These are phyloP conservation scores for Anadara kagoshimensis DNA, from an alignment of 1,140 invertebrate genomes.

Conservation along the genomic window DNA sequence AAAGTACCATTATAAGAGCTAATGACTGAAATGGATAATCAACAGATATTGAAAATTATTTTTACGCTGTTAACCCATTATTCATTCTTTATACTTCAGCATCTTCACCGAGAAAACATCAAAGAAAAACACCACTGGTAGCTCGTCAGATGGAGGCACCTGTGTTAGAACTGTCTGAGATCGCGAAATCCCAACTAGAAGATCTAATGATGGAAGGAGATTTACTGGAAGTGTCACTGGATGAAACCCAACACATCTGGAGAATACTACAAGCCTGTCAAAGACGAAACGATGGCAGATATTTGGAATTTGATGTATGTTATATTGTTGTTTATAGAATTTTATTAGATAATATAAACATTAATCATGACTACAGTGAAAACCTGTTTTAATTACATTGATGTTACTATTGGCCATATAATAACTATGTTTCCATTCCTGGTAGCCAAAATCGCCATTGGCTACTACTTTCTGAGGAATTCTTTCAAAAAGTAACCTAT, in stretches of 20 bases:
- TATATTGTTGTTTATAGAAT: not conserved
- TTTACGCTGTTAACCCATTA: too few relatives aligned
- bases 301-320: conserved; percentile 66
- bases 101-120: conserved; percentile 73
- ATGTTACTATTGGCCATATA: too few relatives aligned
- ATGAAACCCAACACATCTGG: conserved; percentile 91
- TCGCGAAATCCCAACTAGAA: conserved; percentile 78
- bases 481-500: too few relatives aligned
- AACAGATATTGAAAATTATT: too few relatives aligned
- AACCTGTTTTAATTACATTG: too few relatives aligned
- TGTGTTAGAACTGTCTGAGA: conserved; percentile 74
- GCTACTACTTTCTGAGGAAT: too few relatives aligned
- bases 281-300: conserved; percentile 56
- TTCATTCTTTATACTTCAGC: conserved; percentile 29
- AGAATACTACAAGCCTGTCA: conserved; percentile 81
- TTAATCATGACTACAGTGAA: too few relatives aligned
- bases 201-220: conserved; percentile 95
- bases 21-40: too few relatives aligned
- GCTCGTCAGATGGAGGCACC: conserved; percentile 72
- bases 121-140: conserved; percentile 75
- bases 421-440: too few relatives aligned
- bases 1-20: too few relatives aligned
- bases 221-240: conserved; percentile 86
- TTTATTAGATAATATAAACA: too few relatives aligned
- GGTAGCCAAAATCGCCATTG: too few relatives aligned